phyloP scores from a whole-genome alignment of 1,140 invertebrate genomes.

The Macrotrachela quadricornifera region DNA sequence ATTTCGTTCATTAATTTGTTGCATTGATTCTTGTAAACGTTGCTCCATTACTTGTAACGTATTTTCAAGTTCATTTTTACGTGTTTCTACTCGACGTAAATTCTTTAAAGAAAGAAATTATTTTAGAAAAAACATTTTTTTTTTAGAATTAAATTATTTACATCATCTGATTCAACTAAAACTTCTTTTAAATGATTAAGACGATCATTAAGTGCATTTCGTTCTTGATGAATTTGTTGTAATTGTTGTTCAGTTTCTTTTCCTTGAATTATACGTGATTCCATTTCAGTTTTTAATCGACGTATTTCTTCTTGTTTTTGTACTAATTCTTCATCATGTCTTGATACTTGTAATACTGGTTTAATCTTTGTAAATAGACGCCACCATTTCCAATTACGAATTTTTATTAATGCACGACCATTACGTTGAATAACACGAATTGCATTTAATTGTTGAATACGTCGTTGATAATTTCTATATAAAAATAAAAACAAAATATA shows the following conservation, averaged over 20 bases:
- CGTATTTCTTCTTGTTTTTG: conserved; percentile 89
- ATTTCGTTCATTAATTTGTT: conserved; percentile 49
- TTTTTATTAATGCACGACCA: conserved; percentile 86
- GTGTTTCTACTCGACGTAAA: conserved; percentile 34
- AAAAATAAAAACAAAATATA: too few relatives aligned
- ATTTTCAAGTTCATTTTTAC: conserved; percentile 86
- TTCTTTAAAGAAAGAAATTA: too few relatives aligned
- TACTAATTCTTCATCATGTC: conserved; percentile 85
- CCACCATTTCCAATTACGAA: conserved; percentile 99
- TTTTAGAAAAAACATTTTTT: too few relatives aligned
- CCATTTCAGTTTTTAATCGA: conserved; percentile 63
- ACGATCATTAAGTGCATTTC: conserved; percentile 73
- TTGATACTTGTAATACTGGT: conserved; percentile 56
- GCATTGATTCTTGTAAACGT: conserved; percentile 85
- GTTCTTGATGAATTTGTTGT: conserved; percentile 56
- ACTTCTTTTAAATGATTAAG: conserved; percentile 58
- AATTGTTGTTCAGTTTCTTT: conserved; percentile 41
- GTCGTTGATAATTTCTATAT: conserved; percentile 63
- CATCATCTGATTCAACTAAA: conserved; percentile 83
- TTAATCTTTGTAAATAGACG: conserved; percentile 70
- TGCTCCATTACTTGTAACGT: conserved; percentile 82
- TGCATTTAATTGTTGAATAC: conserved; percentile 87
- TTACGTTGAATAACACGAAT: conserved; percentile 96
- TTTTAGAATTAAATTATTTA: not conserved
- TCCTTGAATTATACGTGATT: conserved; percentile 49